A percentile compares a stretch with the other conserved stretches of the same genome.
These are phyloP conservation scores for Parnassius glacialis DNA, from an alignment of 2,888 invertebrate species.

Conservation along the genomic window DNA sequence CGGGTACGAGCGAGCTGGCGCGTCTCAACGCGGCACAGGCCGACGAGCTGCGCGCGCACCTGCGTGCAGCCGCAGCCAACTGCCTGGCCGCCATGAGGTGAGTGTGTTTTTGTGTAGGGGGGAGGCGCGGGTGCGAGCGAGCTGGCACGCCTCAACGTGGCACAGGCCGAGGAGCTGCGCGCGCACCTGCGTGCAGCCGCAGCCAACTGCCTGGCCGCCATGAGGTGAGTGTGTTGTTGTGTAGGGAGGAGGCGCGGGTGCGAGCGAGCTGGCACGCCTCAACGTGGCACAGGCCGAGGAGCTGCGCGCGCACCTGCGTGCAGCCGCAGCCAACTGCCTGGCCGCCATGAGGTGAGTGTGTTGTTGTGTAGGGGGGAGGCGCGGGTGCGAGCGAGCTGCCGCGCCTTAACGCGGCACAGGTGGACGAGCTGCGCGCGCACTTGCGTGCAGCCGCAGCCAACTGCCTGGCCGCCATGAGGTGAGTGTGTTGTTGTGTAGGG, in stretches of 20 bases:
- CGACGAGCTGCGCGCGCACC: slow-evolving; percentile 84
- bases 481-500: background rate
- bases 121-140: slow-evolving; percentile 81
- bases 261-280: no score
- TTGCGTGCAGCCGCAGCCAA: slow-evolving; percentile 92
- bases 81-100: slow-evolving; percentile 88
- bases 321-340: slow-evolving; percentile 68
- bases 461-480: slow-evolving; percentile 88
- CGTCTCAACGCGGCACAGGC: slow-evolving; percentile 86
- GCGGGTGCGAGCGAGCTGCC: slow-evolving; percentile 85
- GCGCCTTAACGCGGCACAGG: slow-evolving; percentile 85
- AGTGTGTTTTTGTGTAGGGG: no score
- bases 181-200: slow-evolving; percentile 88
- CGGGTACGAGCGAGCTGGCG: no score
- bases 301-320: no score
- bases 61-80: slow-evolving; percentile 92
- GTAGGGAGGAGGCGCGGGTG: no score
- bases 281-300: no score
- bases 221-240: slow-evolving; percentile 62
- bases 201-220: slow-evolving; percentile 91
- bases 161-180: slow-evolving; percentile 82
- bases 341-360: no score
- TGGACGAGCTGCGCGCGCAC: slow-evolving; percentile 84
- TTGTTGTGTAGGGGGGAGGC: slow-evolving; percentile 80
- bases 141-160: slow-evolving; percentile 87